Evolutionary conservation across 2,797 vertebrate species (phyloP).

Genomic region (Lacerta agilis): DNA sequence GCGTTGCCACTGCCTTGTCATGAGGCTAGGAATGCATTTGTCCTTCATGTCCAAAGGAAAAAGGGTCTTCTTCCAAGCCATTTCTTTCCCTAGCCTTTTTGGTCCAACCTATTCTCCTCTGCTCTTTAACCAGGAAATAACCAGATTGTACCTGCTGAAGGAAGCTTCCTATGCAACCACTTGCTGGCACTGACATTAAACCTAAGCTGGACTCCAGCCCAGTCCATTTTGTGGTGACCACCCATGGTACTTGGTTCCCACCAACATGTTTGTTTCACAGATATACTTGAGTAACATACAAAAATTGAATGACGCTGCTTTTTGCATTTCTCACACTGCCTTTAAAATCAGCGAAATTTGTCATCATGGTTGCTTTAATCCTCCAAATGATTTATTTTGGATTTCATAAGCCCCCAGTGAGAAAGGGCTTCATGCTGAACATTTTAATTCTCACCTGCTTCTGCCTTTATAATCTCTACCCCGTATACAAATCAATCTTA

Average conservation of each 20-base stretch:
- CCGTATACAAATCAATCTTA: conserved; percentile 75
- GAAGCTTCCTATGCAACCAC: neutral
- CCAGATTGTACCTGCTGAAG: neutral
- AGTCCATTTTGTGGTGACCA: neutral
- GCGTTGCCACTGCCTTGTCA: neutral
- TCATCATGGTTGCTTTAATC: conserved; percentile 17
- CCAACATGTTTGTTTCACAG: neutral
- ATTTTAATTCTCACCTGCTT: conserved; percentile 78
- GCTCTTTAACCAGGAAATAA: neutral
- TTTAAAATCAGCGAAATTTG: neutral
- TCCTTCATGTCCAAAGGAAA: neutral
- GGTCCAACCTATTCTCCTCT: neutral
- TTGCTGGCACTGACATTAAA: neutral
- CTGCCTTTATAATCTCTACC: conserved; percentile 73
- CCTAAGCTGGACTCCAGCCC: neutral
- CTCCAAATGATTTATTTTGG: conserved; percentile 57
- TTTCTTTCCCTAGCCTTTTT: neutral
- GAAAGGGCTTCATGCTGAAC: conserved; percentile 57
- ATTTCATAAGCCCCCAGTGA: conserved; percentile 47
- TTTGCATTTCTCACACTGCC: neutral
- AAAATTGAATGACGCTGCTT: neutral
- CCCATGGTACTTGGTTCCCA: neutral
- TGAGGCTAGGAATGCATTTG: neutral
- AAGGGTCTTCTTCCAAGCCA: neutral
- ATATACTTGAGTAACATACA: neutral